These are phyloP conservation scores for Porites rus DNA, from an alignment of 92 coral and sea anemone species.

Conservation along the genomic window DNA sequence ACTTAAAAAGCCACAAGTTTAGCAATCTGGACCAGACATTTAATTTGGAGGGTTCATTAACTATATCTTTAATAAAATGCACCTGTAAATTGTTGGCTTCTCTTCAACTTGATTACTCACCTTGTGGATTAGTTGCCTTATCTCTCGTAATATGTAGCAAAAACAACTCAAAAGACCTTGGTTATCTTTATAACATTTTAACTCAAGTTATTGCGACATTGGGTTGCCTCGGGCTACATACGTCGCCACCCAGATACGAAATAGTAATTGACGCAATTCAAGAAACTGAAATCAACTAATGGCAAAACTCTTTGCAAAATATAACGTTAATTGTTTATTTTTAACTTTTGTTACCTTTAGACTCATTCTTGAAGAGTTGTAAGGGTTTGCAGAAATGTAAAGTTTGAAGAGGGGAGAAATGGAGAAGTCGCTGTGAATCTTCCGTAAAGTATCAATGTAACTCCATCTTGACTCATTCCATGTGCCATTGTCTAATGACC, in stretches of 20 bases:
- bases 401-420: conserved; percentile 55
- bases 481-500: conserved; percentile 72
- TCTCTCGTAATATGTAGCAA: background rate
- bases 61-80: background rate
- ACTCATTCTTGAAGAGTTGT: conserved; percentile 65
- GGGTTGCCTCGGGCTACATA: background rate
- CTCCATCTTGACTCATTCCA: conserved; percentile 79
- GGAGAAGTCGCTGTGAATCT: conserved; percentile 53
- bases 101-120: background rate
- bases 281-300: background rate
- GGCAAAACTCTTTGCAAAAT: background rate
- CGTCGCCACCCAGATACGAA: background rate
- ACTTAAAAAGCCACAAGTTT: background rate
- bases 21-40: background rate
- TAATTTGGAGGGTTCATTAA: no score
- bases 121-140: background rate
- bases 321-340: background rate
- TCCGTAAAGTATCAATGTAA: conserved; percentile 44
- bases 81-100: background rate
- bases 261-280: background rate
- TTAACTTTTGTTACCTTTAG: conserved; percentile 49
- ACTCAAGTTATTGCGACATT: background rate
- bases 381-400: conserved; percentile 39
- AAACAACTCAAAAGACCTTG: background rate
- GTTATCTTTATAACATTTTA: background rate